A percentile compares a stretch with the other conserved stretches of the same genome.
phyloP scores from a whole-genome alignment of 23 tunicate genomes.

The Diplosoma virens region DNA sequence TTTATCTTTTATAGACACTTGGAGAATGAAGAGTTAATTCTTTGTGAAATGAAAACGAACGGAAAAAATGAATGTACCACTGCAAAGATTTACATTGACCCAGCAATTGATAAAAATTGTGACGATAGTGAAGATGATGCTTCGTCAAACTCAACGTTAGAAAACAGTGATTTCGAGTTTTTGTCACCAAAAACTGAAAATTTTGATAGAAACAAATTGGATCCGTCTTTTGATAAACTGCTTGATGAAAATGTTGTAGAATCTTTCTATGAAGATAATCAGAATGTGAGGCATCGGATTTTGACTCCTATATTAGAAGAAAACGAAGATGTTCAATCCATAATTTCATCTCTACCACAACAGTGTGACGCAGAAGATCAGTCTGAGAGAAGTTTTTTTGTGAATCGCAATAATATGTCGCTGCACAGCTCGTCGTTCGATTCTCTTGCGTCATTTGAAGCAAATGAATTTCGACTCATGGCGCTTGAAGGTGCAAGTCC shows the following conservation, averaged over 20 bases:
- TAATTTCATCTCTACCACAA: conserved; percentile 12
- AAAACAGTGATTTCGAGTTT: too few species aligned
- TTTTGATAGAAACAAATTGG: not conserved
- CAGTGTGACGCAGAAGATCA: not conserved
- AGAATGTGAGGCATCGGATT: conserved; percentile 17
- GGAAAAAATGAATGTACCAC: conserved; percentile 7
- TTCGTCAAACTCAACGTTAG: not conserved
- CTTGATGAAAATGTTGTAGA: not conserved
- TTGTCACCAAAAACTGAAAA: not conserved
- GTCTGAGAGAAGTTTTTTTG: not conserved
- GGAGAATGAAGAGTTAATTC: too few species aligned
- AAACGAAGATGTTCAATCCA: conserved; percentile 36
- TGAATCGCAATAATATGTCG: not conserved
- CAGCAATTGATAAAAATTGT: conserved; percentile 8
- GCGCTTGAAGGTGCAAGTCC: conserved; percentile 1
- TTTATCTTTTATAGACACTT: too few species aligned
- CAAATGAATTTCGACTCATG: conserved; percentile 50
- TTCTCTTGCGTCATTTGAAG: conserved; percentile 81
- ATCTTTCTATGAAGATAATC: not conserved
- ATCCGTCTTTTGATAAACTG: not conserved
- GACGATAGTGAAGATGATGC: not conserved
- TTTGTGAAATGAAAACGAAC: conserved; percentile 29
- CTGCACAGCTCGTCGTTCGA: conserved; percentile 49
- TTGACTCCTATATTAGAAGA: conserved; percentile 73
- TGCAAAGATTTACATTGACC: conserved; percentile 43